Conservation (phyloP, 2,888 invertebrate species). For the Therioaphis trifolii region DNA sequence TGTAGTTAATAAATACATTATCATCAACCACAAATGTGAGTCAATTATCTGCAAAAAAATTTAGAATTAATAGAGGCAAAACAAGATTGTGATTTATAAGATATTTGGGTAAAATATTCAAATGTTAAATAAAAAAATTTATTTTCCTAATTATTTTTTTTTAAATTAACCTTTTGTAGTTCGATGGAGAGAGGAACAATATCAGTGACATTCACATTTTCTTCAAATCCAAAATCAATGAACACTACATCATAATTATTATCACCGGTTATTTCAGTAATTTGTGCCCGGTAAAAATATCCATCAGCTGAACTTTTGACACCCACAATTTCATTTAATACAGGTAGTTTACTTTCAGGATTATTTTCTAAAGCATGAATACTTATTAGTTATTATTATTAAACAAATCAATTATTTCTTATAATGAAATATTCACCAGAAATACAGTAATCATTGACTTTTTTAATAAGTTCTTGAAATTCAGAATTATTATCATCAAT, state of each 20-base stretch:
- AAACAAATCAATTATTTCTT: background rate
- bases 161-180: constrained; percentile 36
- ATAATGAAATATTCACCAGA: constrained; percentile 3
- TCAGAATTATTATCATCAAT: constrained; percentile 32
- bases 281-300: constrained; percentile 32
- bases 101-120: background rate
- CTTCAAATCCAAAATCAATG: constrained; percentile 58
- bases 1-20: no score
- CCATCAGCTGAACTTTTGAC: constrained; percentile 31
- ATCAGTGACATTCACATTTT: constrained; percentile 35
- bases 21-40: no score
- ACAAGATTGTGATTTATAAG: no score
- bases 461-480: constrained; percentile 34
- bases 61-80: no score
- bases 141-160: background rate
- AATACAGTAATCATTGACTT: constrained; percentile 29
- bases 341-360: constrained; percentile 8
- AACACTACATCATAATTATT: constrained; percentile 29
- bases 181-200: constrained; percentile 36
- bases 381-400: background rate
- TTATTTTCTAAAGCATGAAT: constrained; percentile 20
- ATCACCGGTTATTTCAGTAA: constrained; percentile 26
- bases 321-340: constrained; percentile 42
- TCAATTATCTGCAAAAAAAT: no score
- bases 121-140: background rate